Evolutionary conservation across 2,113 vertebrate genomes (phyloP), one percentile per base, ranked within the genome.

Genomic region (Cygnus buccinator): DNA sequence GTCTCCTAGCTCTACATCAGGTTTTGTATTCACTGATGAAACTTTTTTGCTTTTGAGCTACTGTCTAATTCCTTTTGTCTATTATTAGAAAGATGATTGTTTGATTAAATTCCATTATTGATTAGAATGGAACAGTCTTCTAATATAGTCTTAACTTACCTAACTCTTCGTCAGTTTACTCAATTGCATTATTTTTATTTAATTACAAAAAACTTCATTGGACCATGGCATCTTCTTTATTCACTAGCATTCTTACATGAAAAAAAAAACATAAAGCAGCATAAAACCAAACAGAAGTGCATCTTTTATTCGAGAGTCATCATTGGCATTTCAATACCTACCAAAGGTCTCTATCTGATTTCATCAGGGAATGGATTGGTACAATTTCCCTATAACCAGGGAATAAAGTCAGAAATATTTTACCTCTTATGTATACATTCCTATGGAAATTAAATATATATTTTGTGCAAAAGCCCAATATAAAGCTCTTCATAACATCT

Each of bases 41-140:
- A 11, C 31, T 59, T 92, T 41, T 35, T 65, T 87, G 61, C 1
- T 66, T 91, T 44, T 87, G 13, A 79, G 15, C 11, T 88, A 43
- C 63, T 84, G 83, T 89, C 14, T 33, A 66, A 39, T 54, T 81
- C 11, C 7, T 92, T 77, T 90, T 90, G 33, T 58, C 37, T 90
- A n/a, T 80, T 92, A 77, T 84, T 67, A 54, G 57, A 25, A 90
- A 63, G 28, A 73, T 93, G 84, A 85, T 71, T 6, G 46, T 83
- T 92, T 87, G 87, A 93, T 88, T 92, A 89, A 79, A 85, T 87
- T 78, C 70, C 3, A 6, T 61, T 87, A 82, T 89, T 80, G 79
- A 92, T 68, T 89, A 91, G 3, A 25, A 68, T 77, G 33, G 41
- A 83, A 87, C 31, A 67, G 26, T 61, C 35, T 92, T 80, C 26